Percentiles rank a stretch among this genome's conserved stretches.
Evolutionary conservation across 1,140 invertebrate genomes (phyloP).

Genomic region (Rhizoglyphus robini): DNA sequence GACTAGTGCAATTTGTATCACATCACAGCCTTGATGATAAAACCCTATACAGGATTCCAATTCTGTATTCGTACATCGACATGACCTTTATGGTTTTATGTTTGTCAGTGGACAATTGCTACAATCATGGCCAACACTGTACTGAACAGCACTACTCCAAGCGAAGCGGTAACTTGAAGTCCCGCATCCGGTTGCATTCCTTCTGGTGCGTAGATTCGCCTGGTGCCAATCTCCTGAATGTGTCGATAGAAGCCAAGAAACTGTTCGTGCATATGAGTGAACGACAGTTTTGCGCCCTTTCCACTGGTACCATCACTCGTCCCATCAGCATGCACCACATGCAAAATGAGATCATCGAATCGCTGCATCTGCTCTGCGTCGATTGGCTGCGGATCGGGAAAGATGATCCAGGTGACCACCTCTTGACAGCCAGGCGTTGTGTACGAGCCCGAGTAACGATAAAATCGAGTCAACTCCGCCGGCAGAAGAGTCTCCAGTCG

Average conservation of each 20-base stretch:
- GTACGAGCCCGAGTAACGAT: slow-evolving; percentile 34
- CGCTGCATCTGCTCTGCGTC: background rate
- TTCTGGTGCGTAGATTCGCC: slow-evolving; percentile 14
- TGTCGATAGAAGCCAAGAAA: slow-evolving; percentile 13
- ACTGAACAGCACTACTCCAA: too few species aligned
- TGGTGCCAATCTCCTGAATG: slow-evolving; percentile 3
- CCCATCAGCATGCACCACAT: background rate
- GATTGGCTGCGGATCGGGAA: slow-evolving; percentile 30
- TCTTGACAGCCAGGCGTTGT: slow-evolving; percentile 35
- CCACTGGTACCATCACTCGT: too few species aligned
- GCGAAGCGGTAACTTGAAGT: too few species aligned
- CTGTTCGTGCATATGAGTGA: background rate
- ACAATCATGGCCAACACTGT: too few species aligned
- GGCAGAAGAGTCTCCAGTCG: slow-evolving; percentile 4
- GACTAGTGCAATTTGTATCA: too few species aligned
- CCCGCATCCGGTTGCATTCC: background rate
- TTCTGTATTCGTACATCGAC: too few species aligned
- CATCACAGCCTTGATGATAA: too few species aligned
- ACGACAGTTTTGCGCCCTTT: background rate
- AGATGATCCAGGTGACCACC: slow-evolving; percentile 35
- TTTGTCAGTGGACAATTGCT: too few species aligned
- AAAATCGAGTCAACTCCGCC: slow-evolving; percentile 22
- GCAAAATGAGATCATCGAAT: slow-evolving; percentile 10
- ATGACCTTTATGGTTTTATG: too few species aligned
- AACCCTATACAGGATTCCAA: too few species aligned